Evolutionary conservation across 2,113 vertebrate genomes (phyloP).

Genomic region (Oreochromis aureus): DNA sequence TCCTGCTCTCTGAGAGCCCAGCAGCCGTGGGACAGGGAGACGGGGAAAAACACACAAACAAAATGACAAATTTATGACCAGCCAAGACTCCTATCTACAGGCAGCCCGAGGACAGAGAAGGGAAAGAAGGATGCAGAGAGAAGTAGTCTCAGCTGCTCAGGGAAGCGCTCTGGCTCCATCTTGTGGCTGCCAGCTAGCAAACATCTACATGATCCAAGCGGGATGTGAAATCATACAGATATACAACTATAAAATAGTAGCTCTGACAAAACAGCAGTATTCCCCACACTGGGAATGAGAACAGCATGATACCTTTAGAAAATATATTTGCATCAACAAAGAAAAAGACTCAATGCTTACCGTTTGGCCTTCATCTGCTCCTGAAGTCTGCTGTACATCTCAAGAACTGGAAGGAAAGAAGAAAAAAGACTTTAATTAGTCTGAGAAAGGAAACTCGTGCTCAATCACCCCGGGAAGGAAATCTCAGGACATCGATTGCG

Average conservation of each 20-base stretch:
- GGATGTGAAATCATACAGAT: not conserved
- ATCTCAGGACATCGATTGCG: not conserved
- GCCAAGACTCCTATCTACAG: slow-evolving; percentile 48
- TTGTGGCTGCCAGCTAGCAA: not conserved
- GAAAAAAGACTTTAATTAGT: not conserved
- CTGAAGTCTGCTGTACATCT: slow-evolving; percentile 96
- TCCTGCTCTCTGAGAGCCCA: slow-evolving; percentile 16
- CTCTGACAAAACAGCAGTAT: not conserved
- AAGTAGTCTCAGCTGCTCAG: accelerated
- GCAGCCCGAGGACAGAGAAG: slow-evolving; percentile 54
- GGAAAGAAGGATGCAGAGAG: not conserved
- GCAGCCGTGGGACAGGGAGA: slow-evolving; percentile 27
- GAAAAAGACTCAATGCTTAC: slow-evolving; percentile 48
- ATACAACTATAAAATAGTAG: not conserved
- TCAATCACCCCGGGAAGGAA: not conserved
- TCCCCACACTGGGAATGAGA: not conserved
- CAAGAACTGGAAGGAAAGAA: slow-evolving; percentile 77
- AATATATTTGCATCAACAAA: not conserved
- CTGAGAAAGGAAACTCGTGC: not conserved
- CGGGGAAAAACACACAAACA: slow-evolving; percentile 57
- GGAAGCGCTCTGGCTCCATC: slow-evolving; percentile 18
- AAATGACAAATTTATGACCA: slow-evolving; percentile 60
- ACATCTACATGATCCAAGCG: not conserved
- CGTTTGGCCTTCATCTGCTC: slow-evolving; percentile 96
- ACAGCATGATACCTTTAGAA: not conserved